phyloP scores from a whole-genome alignment of 2,797 vertebrate species.

The Apodemus agrarius region DNA sequence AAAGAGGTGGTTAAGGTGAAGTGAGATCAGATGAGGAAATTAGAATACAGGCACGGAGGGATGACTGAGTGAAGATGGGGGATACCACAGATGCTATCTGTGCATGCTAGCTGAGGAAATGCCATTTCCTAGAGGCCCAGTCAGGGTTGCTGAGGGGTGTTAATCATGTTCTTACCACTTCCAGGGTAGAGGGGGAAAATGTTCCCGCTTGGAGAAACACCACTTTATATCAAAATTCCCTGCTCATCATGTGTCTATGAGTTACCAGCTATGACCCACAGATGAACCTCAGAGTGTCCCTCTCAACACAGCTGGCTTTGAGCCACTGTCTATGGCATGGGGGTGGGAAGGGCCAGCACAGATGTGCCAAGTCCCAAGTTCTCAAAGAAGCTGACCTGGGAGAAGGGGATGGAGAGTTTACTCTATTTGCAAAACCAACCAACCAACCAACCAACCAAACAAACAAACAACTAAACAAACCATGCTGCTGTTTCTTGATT shows the following conservation, averaged over 20 bases:
- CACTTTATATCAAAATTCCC: not conserved
- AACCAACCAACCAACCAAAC: too few species aligned
- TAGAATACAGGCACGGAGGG: not conserved
- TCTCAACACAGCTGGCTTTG: not conserved
- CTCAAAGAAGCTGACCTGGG: not conserved
- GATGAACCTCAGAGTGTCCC: not conserved
- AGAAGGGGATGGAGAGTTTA: not conserved
- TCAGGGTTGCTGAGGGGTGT: not conserved
- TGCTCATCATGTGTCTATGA: too few species aligned
- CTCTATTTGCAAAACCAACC: not conserved
- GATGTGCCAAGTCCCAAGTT: not conserved
- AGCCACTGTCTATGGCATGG: not conserved
- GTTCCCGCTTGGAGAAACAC: not conserved
- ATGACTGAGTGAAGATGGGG: not conserved
- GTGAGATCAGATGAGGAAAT: not conserved
- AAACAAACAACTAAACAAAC: not conserved
- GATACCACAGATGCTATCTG: not conserved
- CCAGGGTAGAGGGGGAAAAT: not conserved
- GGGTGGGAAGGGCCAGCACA: not conserved
- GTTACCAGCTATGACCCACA: not conserved
- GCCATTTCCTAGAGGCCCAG: not conserved
- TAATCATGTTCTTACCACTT: not conserved
- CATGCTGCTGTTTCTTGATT: not conserved
- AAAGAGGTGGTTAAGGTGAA: not conserved
- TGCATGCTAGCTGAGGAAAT: not conserved